phyloP scores from a whole-genome alignment of 2,113 vertebrate genomes.

The Glareola pratincola region DNA sequence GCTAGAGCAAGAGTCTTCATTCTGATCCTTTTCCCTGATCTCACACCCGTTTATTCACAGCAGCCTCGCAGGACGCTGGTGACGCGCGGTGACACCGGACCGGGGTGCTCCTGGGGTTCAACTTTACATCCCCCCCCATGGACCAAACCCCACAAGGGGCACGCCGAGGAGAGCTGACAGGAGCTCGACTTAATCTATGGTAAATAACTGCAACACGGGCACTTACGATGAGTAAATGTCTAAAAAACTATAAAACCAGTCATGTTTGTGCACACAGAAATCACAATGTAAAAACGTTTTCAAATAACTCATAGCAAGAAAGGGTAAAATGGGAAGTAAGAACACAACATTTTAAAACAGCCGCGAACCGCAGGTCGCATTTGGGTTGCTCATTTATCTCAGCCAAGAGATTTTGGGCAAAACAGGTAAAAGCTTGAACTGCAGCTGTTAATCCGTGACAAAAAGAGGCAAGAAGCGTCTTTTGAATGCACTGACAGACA shows the following conservation, averaged over 20 bases:
- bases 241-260: neutral
- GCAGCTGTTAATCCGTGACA: neutral
- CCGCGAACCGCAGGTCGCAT: neutral
- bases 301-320: neutral
- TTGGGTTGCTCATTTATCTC: neutral
- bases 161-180: neutral
- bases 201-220: neutral
- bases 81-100: fast-evolving
- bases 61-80: fast-evolving
- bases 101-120: neutral
- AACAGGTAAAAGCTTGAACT: neutral
- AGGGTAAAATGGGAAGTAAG: neutral
- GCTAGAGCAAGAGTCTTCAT: neutral
- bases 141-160: neutral
- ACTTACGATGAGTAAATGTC: neutral
- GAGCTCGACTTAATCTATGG: neutral
- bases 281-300: neutral
- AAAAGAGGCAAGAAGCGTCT: neutral
- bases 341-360: neutral
- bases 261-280: neutral
- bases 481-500: neutral
- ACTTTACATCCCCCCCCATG: neutral
- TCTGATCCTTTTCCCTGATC: neutral
- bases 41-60: neutral
- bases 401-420: neutral